A percentile compares a stretch with the other conserved stretches of the same genome.
Evolutionary conservation across 2,888 invertebrate species (phyloP).

Genomic region (Chrysodeixis includens): DNA sequence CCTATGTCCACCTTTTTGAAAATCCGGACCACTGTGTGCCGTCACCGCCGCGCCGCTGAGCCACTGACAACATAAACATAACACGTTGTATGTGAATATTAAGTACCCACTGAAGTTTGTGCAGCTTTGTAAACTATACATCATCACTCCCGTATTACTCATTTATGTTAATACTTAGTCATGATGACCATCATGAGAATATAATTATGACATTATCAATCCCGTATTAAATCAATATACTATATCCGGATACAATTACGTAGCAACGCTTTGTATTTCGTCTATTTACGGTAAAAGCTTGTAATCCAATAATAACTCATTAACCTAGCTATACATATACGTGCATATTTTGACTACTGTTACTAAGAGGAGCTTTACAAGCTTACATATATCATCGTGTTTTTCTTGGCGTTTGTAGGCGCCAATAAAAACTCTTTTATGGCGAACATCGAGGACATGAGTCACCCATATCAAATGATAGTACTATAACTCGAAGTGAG

Average conservation of each 20-base stretch:
- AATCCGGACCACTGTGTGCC: too few relatives aligned
- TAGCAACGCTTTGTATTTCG: not conserved
- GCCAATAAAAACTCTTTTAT: slow-evolving; percentile 10
- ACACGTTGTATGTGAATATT: slow-evolving; percentile 41
- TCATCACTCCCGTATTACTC: slow-evolving; percentile 32
- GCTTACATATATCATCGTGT: not conserved
- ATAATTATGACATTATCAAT: not conserved
- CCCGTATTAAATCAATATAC: not conserved
- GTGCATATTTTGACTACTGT: not conserved
- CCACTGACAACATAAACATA: slow-evolving; percentile 52
- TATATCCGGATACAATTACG: not conserved
- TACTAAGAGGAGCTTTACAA: not conserved
- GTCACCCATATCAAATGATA: slow-evolving; percentile 23
- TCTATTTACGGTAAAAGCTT: not conserved
- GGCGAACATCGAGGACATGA: slow-evolving; percentile 14
- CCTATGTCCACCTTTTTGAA: too few relatives aligned
- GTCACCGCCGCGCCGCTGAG: slow-evolving; percentile 57
- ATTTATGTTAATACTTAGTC: slow-evolving; percentile 9
- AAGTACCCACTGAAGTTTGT: slow-evolving; percentile 38
- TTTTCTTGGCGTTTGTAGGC: not conserved
- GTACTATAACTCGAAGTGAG: slow-evolving; percentile 24
- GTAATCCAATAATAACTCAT: not conserved
- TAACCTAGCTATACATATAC: not conserved
- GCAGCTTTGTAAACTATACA: slow-evolving; percentile 44
- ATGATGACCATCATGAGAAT: not conserved